Evolutionary conservation across 2,888 invertebrate genomes (phyloP).

Genomic region (Atherix ibis): DNA sequence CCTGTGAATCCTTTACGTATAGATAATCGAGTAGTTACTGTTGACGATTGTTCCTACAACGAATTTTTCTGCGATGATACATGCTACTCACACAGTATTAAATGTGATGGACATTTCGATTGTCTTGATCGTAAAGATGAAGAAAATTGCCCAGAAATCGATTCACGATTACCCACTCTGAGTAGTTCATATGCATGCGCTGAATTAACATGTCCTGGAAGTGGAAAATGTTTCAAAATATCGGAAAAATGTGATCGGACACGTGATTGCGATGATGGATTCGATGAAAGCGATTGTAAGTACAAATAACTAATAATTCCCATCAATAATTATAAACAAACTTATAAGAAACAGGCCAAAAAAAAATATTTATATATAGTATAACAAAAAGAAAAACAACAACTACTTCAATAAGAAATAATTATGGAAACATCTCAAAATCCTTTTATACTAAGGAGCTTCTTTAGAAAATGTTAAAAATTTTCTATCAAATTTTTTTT

Average conservation of each 20-base stretch:
- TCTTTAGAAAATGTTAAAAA: too few species aligned
- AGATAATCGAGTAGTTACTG: neutral
- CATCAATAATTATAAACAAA: neutral
- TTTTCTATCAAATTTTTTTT: too few species aligned
- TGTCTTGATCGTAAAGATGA: conserved; percentile 50
- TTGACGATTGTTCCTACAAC: conserved; percentile 23
- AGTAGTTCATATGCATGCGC: conserved; percentile 21
- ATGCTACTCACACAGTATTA: conserved; percentile 42
- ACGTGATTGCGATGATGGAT: conserved; percentile 40
- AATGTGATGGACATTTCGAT: conserved; percentile 44
- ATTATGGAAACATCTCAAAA: too few species aligned
- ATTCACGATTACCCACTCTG: conserved; percentile 5
- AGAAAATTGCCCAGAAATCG: conserved; percentile 18
- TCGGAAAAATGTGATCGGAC: conserved; percentile 39
- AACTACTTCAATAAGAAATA: too few species aligned
- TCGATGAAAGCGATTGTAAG: conserved; percentile 43
- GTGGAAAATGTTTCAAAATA: conserved; percentile 33
- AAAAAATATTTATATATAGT: too few species aligned
- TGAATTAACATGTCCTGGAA: conserved; percentile 38
- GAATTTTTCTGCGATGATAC: conserved; percentile 41
- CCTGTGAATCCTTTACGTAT: too few species aligned
- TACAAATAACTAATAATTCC: conserved; percentile 11
- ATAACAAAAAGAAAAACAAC: too few species aligned
- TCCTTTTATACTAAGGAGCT: too few species aligned
- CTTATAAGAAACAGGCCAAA: too few species aligned